Evolutionary conservation across 1,140 invertebrate species (phyloP), one percentile per base, ranked within the genome.

Genomic region (Caenorhabditis remanei): DNA sequence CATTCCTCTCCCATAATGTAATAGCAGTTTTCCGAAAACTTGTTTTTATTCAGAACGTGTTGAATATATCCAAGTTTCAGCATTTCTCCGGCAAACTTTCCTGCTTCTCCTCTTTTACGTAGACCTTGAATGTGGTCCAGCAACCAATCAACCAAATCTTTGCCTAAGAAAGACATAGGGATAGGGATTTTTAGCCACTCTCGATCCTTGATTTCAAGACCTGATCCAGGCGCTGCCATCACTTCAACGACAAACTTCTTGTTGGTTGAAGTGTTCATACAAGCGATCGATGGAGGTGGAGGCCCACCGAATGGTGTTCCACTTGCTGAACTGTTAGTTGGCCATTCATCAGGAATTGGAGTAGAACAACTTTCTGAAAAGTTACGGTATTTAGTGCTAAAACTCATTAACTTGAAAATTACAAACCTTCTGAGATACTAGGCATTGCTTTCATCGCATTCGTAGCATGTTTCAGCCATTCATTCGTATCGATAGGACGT

Each of bases 181-280:
- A 99, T 99, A 19, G 96, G 97, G 88, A 99, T 99, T 94, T 99
- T 99, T 8, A 99, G 94, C 98, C 98, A 99, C 95, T 98, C 97
- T 58, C 98, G 94, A 94, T 99, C 97, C 86, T 97, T 94, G 85
- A 99, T 97, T 94, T 99, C 98, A 43, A 99, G 94, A 7, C 98
- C 98, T 83, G 97, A 98, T 92, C 99, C 97, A 13, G 96, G 95
- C 90, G 96, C 95, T 85, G 97, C 96, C 97, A 99, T 99, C 61
- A 96, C 96, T 91, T 96, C 94, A 2, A 97, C 96, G 71, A 98
- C 65, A 46, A 46, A 46, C 41, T 87, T 87, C 63, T 89, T 90
- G 58, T 92, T 92, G 11, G 88, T 89, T 9, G 83, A 55, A 14
- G 90, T 16, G 24, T 88, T 87, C 21, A 92, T 56, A 3, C 85